Evolutionary conservation across 2,888 invertebrate species (phyloP).

Genomic region (Linyphia triangularis): DNA sequence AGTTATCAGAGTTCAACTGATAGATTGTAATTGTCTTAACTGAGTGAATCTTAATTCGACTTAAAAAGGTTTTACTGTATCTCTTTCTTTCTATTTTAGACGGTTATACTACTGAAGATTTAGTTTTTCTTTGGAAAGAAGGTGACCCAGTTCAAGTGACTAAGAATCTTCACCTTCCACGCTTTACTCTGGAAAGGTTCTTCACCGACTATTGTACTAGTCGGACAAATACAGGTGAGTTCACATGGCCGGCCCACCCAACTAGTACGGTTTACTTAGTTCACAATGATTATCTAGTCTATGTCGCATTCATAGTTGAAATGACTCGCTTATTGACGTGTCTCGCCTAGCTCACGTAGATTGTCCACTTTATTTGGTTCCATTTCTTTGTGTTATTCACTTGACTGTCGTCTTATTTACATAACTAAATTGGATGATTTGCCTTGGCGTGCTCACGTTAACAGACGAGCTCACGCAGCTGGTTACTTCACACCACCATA

Average conservation of each 20-base stretch:
- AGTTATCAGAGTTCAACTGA: constrained; percentile 74
- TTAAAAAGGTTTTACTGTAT: constrained; percentile 71
- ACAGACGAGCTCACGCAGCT: too few relatives aligned
- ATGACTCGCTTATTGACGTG: too few relatives aligned
- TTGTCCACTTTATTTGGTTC: too few relatives aligned
- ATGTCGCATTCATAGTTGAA: too few relatives aligned
- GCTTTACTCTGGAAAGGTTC: constrained; percentile 80
- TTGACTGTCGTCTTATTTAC: too few relatives aligned
- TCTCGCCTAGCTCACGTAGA: neutral
- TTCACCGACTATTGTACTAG: constrained; percentile 80
- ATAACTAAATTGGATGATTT: too few relatives aligned
- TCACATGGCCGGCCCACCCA: too few relatives aligned
- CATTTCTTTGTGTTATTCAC: too few relatives aligned
- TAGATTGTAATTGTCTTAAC: neutral
- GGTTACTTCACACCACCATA: too few relatives aligned
- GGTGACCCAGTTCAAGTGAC: constrained; percentile 95
- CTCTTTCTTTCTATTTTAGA: constrained; percentile 83
- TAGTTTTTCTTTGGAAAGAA: constrained; percentile 97
- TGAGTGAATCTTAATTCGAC: constrained; percentile 56
- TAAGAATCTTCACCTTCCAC: constrained; percentile 80
- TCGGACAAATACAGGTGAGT: constrained; percentile 86
- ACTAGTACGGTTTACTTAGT: too few relatives aligned
- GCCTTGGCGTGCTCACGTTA: too few relatives aligned
- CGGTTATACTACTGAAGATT: constrained; percentile 97
- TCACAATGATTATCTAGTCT: too few relatives aligned